Evolutionary conservation across 2,113 vertebrate species (phyloP).

Genomic region (Neotoma lepida): DNA sequence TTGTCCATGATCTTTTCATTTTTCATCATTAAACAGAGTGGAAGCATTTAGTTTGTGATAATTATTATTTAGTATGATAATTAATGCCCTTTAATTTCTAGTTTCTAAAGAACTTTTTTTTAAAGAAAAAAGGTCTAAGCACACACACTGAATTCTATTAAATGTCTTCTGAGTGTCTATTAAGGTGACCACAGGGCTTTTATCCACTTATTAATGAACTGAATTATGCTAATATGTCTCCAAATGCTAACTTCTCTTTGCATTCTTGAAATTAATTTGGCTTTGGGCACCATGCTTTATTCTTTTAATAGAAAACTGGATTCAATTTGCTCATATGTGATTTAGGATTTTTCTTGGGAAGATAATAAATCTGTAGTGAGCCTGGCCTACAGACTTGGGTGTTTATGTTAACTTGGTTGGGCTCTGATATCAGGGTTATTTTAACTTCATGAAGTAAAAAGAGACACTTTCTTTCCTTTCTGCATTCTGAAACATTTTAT

Average conservation of each 20-base stretch:
- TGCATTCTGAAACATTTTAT: slow-evolving; percentile 22
- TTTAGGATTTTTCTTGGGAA: slow-evolving; percentile 21
- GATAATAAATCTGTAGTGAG: slow-evolving; percentile 36
- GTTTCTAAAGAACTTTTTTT: slow-evolving; percentile 31
- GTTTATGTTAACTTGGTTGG: background rate
- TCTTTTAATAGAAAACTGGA: slow-evolving; percentile 57
- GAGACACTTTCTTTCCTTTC: slow-evolving; percentile 1
- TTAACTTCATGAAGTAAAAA: slow-evolving; percentile 1
- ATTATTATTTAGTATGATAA: slow-evolving; percentile 58
- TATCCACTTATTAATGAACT: slow-evolving; percentile 52
- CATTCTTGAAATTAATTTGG: slow-evolving; percentile 52
- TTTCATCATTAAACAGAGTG: slow-evolving; percentile 46
- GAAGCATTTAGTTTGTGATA: slow-evolving; percentile 31
- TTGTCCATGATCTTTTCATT: slow-evolving; percentile 41
- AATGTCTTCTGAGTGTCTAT: slow-evolving; percentile 17
- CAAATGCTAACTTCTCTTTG: slow-evolving; percentile 41
- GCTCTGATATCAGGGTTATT: slow-evolving; percentile 60
- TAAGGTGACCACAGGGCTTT: slow-evolving; percentile 25
- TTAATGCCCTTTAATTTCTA: slow-evolving; percentile 40
- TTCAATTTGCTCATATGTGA: slow-evolving; percentile 53
- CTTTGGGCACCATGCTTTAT: slow-evolving; percentile 15
- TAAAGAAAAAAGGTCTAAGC: background rate
- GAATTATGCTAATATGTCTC: slow-evolving; percentile 59
- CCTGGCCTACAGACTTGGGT: background rate
- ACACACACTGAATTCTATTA: slow-evolving; percentile 46